phyloP scores from a whole-genome alignment of 2,797 vertebrate species.

The Melanotaenia nigrans region DNA sequence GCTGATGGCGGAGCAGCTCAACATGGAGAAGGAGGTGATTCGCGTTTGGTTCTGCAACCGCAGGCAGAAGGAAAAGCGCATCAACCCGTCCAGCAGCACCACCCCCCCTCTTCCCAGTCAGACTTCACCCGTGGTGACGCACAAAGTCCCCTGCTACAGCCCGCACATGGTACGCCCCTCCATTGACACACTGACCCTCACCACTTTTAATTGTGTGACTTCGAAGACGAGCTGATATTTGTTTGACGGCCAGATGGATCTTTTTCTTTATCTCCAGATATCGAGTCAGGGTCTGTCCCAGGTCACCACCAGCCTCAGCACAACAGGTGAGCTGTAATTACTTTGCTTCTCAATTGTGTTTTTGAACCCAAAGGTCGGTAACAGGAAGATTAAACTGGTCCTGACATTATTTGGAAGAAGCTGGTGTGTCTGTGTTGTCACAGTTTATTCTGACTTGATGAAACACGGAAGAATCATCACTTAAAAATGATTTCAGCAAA shows the following conservation, averaged over 20 bases:
- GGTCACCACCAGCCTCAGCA: slow-evolving; percentile 90
- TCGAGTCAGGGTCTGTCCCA: slow-evolving; percentile 85
- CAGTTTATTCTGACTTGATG: slow-evolving; percentile 45
- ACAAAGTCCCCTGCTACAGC: slow-evolving; percentile 88
- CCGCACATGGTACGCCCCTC: slow-evolving; percentile 85
- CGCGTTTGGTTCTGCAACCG: slow-evolving; percentile 97
- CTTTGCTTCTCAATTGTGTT: slow-evolving; percentile 24
- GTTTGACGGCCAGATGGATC: slow-evolving; percentile 9
- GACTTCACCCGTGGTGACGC: slow-evolving; percentile 71
- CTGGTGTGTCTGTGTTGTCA: slow-evolving; percentile 36
- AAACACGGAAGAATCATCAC: slow-evolving; percentile 49
- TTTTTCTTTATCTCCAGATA: slow-evolving; percentile 69
- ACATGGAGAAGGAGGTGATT: slow-evolving; percentile 96
- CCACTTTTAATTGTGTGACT: background rate
- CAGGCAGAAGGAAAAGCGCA: slow-evolving; percentile 93
- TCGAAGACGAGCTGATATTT: slow-evolving; percentile 12
- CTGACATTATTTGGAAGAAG: slow-evolving; percentile 53
- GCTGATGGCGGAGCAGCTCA: slow-evolving; percentile 92
- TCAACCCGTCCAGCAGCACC: slow-evolving; percentile 89
- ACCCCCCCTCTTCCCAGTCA: slow-evolving; percentile 88
- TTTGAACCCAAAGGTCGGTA: slow-evolving; percentile 41
- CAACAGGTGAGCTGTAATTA: slow-evolving; percentile 85
- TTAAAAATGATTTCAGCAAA: slow-evolving; percentile 35
- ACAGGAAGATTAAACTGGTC: slow-evolving; percentile 49
- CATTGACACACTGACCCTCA: background rate